Percentiles rank a stretch among this genome's conserved stretches.
phyloP scores from a whole-genome alignment of 2,888 invertebrate species.

The Volucella inflata region DNA sequence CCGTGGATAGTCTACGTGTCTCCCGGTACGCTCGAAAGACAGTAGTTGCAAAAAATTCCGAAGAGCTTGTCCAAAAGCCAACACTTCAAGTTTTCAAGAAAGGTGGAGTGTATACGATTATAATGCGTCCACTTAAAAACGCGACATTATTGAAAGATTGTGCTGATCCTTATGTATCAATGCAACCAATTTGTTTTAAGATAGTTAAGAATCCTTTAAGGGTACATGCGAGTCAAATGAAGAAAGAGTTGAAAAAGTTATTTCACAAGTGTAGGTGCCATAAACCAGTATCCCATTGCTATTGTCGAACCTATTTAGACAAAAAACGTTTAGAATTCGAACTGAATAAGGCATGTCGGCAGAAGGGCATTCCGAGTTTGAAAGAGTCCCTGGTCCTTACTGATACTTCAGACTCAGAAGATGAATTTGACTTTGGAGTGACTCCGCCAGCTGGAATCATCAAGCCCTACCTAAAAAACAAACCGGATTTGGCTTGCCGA shows the following conservation, averaged over 20 bases:
- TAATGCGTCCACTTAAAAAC: slow-evolving; percentile 88
- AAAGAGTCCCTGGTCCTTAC: slow-evolving; percentile 79
- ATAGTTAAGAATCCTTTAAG: slow-evolving; percentile 86
- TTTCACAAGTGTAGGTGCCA: slow-evolving; percentile 85
- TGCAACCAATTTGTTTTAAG: slow-evolving; percentile 88
- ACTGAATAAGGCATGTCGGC: slow-evolving; percentile 84
- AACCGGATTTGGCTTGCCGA: slow-evolving; percentile 84
- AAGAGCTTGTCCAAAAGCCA: slow-evolving; percentile 84
- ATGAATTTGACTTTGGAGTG: slow-evolving; percentile 89
- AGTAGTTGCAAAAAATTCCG: slow-evolving; percentile 77
- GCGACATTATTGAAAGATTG: slow-evolving; percentile 85
- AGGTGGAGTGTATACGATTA: slow-evolving; percentile 87
- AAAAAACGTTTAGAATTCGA: slow-evolving; percentile 84
- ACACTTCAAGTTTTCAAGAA: slow-evolving; percentile 87
- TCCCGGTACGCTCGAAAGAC: slow-evolving; percentile 79
- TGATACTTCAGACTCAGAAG: slow-evolving; percentile 84
- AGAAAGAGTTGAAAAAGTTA: slow-evolving; percentile 85
- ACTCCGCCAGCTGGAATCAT: slow-evolving; percentile 89
- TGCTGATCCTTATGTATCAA: slow-evolving; percentile 88
- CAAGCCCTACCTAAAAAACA: slow-evolving; percentile 85
- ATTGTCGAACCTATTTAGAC: slow-evolving; percentile 81
- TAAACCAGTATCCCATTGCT: slow-evolving; percentile 83
- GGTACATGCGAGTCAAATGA: slow-evolving; percentile 85
- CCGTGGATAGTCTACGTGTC: slow-evolving; percentile 80
- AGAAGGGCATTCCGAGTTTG: slow-evolving; percentile 77